Evolutionary conservation across 2,113 vertebrate genomes (phyloP).

Genomic region (Oreotrochilus melanogaster): DNA sequence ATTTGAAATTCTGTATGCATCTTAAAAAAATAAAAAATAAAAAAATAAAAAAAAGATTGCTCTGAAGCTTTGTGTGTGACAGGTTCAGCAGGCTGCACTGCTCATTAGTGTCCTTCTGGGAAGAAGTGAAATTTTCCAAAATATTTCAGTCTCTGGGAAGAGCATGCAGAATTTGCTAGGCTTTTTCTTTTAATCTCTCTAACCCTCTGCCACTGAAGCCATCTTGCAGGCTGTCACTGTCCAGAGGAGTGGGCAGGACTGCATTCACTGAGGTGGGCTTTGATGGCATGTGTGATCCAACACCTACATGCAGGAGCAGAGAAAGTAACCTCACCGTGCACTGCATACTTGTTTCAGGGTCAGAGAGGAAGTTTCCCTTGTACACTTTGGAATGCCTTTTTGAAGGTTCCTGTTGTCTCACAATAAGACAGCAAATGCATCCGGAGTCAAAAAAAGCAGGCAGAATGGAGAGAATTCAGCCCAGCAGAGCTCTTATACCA

Average conservation of each 20-base stretch:
- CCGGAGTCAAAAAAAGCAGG: background rate
- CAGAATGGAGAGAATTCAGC: background rate
- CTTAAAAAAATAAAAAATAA: background rate
- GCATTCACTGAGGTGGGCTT: background rate
- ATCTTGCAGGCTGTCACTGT: background rate
- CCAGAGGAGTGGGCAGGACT: accelerated
- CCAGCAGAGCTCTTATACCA: background rate
- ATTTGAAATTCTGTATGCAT: accelerated
- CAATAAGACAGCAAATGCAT: background rate
- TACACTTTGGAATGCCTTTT: background rate
- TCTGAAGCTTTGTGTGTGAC: background rate
- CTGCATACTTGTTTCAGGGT: accelerated
- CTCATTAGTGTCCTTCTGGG: background rate
- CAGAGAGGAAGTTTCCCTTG: background rate
- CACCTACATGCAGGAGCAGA: background rate
- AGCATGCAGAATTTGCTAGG: accelerated
- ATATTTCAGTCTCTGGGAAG: background rate
- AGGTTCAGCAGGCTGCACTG: background rate
- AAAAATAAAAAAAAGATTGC: no score
- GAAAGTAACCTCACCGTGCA: background rate
- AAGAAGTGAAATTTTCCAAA: background rate
- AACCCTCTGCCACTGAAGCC: background rate
- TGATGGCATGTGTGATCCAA: background rate
- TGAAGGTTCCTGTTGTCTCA: background rate
- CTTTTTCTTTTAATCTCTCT: background rate